Evolutionary conservation across 53 echinoderm and acorn worm species (phyloP).

Genomic region (Echinometra lucunter): DNA sequence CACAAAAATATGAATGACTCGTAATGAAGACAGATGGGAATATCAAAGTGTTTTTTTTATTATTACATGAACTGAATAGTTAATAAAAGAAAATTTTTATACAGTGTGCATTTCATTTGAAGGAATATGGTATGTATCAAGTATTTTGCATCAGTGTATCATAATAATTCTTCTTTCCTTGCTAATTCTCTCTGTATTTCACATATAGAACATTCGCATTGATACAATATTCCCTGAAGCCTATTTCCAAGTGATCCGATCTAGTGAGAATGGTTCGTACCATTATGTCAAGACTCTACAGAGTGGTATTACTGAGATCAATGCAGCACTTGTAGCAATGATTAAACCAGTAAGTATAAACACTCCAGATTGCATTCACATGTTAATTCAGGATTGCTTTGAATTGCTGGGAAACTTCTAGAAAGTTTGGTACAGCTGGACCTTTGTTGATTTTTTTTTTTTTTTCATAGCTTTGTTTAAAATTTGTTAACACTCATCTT

Average conservation of each 20-base stretch:
- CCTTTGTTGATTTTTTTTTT: too few species aligned
- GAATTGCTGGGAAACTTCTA: background rate
- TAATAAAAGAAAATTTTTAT: too few species aligned
- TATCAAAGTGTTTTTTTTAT: too few species aligned
- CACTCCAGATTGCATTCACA: background rate
- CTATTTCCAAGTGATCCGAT: slow-evolving; percentile 88
- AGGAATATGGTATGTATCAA: background rate
- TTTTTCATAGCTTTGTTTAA: too few species aligned
- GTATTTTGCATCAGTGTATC: background rate
- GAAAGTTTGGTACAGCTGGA: background rate
- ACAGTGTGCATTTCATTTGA: too few species aligned
- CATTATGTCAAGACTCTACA: slow-evolving; percentile 86
- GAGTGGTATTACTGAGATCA: slow-evolving; percentile 92
- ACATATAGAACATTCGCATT: slow-evolving; percentile 88
- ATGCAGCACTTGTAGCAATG: slow-evolving; percentile 90
- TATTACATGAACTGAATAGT: background rate
- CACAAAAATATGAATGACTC: background rate
- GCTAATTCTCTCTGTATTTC: background rate
- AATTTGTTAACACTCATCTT: too few species aligned
- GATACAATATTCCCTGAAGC: slow-evolving; percentile 82
- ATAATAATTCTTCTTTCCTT: background rate
- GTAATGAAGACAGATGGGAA: background rate
- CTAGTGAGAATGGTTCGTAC: slow-evolving; percentile 91
- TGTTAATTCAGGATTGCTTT: background rate
- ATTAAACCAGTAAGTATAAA: slow-evolving; percentile 87